Evolutionary conservation across 2,888 invertebrate genomes (phyloP), one percentile per base, ranked within the genome.

Genomic region (Chymomyza procnemis): DNA sequence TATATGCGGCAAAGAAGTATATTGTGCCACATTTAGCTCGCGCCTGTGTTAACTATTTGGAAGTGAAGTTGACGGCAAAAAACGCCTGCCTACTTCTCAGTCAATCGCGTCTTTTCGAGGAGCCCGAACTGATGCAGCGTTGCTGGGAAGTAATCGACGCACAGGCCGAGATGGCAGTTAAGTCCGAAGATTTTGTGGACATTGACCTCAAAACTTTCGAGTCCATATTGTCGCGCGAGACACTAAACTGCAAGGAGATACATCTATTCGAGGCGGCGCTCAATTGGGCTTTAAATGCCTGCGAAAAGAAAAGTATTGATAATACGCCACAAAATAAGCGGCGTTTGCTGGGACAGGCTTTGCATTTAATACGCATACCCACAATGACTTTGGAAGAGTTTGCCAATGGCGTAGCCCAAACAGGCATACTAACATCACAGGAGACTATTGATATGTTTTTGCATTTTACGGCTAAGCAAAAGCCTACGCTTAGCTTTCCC

Each of bases 91-190:
- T 99, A 80, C 94, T 99, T 80, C 93, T 99, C 87, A 97, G 97
- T 91, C 98, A 99, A 92, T 97, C 97, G 76, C 93, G 97, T 82
- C 93, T 99, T 68, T 98, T 98, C 92, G 98, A 99, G 92, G 98
- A 99, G 92, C 97, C 97, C 67, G 98, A 98, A 90, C 93, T 99
- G 82, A 98, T 98, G 97, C 96, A 97, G 91, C 93, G 97, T 81
- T 97, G 97, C 92, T 97, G 97, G 97, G 97, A 97, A 93, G 98
- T 98, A 73, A 98, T 99, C 90, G 98, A 98, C 92, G 98, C 98
- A 64, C 81, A 91, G 96, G 98, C 98, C 89, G 97, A 98, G 92
- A 97, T 98, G 95, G 98, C 98, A 67, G 93, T 99, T 82, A 95
- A 95, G 79, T 97, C 98, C 0, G 98, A 98, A 88, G 98, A 98